A percentile compares a stretch with the other conserved stretches of the same genome.
These are phyloP conservation scores for Eupithecia exiguata DNA, from an alignment of 2,888 invertebrate species.

Conservation along the genomic window DNA sequence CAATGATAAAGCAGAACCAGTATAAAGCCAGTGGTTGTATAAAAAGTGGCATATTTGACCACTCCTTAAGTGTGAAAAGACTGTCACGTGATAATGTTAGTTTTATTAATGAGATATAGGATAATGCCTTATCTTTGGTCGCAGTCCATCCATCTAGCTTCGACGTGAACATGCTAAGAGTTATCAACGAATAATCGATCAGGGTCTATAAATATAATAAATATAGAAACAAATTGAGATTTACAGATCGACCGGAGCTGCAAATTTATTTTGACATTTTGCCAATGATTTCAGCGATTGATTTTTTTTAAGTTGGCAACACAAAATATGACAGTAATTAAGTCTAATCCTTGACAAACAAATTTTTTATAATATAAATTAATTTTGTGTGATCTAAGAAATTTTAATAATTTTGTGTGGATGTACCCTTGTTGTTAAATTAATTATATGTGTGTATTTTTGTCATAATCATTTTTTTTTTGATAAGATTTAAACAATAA, in stretches of 20 bases:
- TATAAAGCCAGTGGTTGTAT: constrained; percentile 29
- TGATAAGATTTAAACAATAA: background rate
- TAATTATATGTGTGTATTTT: too few species aligned
- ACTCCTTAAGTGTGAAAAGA: constrained; percentile 38
- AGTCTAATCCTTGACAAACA: background rate
- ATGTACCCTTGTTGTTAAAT: too few species aligned
- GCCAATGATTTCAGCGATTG: background rate
- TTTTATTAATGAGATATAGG: constrained; percentile 38
- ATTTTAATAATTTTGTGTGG: too few species aligned
- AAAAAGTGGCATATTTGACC: constrained; percentile 39
- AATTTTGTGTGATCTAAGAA: too few species aligned
- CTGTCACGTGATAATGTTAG: constrained; percentile 32
- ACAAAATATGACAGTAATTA: background rate
- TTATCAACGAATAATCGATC: constrained; percentile 19
- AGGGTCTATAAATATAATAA: constrained; percentile 5
- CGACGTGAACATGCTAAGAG: constrained; percentile 53
- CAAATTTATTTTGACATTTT: background rate
- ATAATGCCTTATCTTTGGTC: constrained; percentile 55
- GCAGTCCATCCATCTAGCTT: constrained; percentile 57
- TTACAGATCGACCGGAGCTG: background rate
- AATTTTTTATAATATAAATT: too few species aligned
- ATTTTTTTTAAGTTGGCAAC: background rate
- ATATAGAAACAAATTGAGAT: background rate
- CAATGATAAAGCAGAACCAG: constrained; percentile 22
- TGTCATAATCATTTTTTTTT: too few species aligned